Percentiles rank a stretch among this genome's conserved stretches.
Conservation (phyloP, 1,140 invertebrate species). For the Ceratina australensis region DNA sequence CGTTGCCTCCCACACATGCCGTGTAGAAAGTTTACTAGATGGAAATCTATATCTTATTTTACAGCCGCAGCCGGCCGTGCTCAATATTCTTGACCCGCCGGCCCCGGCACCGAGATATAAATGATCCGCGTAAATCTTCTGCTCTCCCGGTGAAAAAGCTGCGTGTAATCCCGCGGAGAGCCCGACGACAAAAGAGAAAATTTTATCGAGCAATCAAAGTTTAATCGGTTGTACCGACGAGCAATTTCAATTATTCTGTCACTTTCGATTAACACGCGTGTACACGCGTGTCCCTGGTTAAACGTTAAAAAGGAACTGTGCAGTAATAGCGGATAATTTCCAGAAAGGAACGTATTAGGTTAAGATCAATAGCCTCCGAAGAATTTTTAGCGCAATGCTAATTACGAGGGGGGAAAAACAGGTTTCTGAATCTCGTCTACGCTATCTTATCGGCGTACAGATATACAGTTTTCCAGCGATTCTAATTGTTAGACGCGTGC, state of each 20-base stretch:
- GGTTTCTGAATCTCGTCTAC: conserved; percentile 6
- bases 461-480: no score
- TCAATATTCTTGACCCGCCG: conserved; percentile 69
- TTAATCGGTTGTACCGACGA: no score
- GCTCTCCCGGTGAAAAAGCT: conserved; percentile 10
- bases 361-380: not conserved
- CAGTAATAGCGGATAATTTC: no score
- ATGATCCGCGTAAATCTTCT: conserved; percentile 66
- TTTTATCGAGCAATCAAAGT: no score
- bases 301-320: no score
- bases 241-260: no score
- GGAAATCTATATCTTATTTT: conserved; percentile 78
- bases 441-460: no score
- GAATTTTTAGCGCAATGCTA: not conserved
- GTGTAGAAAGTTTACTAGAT: conserved; percentile 75
- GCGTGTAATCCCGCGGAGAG: conserved; percentile 4
- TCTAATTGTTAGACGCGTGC: not conserved
- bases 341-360: conserved; percentile 25
- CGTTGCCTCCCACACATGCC: conserved; percentile 70
- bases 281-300: no score
- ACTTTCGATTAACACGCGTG: no score
- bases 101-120: conserved; percentile 63
- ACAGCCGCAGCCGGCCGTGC: conserved; percentile 65
- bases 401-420: conserved; percentile 2
- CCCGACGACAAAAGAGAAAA: no score